Evolutionary conservation across 92 coral and sea anemone genomes (phyloP).

Genomic region (Parazoanthus atlanticus): DNA sequence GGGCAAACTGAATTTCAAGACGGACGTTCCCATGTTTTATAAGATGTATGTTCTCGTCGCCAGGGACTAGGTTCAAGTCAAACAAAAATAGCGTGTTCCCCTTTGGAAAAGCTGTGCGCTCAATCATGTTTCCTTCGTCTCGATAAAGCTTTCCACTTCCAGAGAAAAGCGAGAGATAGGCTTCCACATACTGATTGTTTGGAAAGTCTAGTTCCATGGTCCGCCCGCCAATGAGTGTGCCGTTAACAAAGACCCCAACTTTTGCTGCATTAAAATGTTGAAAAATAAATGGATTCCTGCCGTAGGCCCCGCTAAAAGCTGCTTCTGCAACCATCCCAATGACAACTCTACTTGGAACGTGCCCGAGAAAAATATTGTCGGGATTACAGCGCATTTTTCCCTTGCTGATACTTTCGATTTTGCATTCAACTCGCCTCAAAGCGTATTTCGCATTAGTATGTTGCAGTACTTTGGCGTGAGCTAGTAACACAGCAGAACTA

Average conservation of each 20-base stretch:
- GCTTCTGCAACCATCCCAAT: not conserved
- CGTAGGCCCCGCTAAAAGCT: not conserved
- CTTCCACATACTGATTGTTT: not conserved
- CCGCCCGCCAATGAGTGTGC: not conserved
- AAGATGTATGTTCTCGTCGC: not conserved
- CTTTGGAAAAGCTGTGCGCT: not conserved
- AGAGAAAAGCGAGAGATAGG: not conserved
- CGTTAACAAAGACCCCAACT: not conserved
- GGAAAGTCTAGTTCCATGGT: not conserved
- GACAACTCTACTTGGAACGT: not conserved
- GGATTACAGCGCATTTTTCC: not conserved
- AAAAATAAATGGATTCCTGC: not conserved
- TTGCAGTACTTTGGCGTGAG: not conserved
- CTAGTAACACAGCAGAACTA: not conserved
- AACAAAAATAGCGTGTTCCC: not conserved
- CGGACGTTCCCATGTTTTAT: not conserved
- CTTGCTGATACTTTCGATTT: not conserved
- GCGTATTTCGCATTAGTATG: not conserved
- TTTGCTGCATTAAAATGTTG: not conserved
- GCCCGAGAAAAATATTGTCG: not conserved
- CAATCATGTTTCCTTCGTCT: not conserved
- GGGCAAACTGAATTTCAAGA: not conserved
- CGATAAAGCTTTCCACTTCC: not conserved
- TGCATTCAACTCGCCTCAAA: not conserved
- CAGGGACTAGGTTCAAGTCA: not conserved